A percentile compares a stretch with the other conserved stretches of the same genome.
Evolutionary conservation across 1,140 invertebrate genomes (phyloP).

Genomic region (Eriocheir sinensis): DNA sequence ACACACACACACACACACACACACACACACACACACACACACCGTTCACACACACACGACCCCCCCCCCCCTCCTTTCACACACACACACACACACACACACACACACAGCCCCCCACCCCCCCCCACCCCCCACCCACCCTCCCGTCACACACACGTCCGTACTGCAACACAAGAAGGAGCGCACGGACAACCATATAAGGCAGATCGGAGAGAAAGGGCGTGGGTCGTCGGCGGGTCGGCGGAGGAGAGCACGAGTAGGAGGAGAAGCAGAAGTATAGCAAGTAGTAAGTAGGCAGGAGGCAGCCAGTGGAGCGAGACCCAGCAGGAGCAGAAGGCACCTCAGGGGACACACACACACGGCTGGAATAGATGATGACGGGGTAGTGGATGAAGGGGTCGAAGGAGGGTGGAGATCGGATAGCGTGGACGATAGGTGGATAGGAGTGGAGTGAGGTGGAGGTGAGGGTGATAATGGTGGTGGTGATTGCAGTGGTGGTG

Average conservation of each 20-base stretch:
- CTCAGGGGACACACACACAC: neutral
- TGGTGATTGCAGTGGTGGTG: conserved; percentile 42
- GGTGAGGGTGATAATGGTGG: neutral
- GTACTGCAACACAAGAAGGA: neutral
- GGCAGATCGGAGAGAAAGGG: too few relatives aligned
- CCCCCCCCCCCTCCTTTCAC: neutral
- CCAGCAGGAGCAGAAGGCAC: conserved; percentile 18
- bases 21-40: conserved; percentile 55
- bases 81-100: conserved; percentile 42
- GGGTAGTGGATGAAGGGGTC: neutral
- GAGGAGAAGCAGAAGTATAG: neutral
- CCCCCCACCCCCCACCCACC: too few relatives aligned
- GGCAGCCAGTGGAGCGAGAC: neutral
- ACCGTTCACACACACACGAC: conserved; percentile 33
- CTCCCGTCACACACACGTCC: conserved; percentile 31
- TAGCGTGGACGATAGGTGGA: neutral
- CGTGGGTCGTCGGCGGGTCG: too few relatives aligned
- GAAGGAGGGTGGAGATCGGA: neutral
- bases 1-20: conserved; percentile 53
- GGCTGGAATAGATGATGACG: conserved; percentile 3
- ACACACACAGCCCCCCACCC: neutral
- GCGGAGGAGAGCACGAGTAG: neutral
- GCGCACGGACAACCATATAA: neutral
- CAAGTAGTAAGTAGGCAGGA: too few relatives aligned
- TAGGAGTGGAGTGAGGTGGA: neutral